phyloP scores from a whole-genome alignment of 2,113 vertebrate species.

The Numida meleagris region DNA sequence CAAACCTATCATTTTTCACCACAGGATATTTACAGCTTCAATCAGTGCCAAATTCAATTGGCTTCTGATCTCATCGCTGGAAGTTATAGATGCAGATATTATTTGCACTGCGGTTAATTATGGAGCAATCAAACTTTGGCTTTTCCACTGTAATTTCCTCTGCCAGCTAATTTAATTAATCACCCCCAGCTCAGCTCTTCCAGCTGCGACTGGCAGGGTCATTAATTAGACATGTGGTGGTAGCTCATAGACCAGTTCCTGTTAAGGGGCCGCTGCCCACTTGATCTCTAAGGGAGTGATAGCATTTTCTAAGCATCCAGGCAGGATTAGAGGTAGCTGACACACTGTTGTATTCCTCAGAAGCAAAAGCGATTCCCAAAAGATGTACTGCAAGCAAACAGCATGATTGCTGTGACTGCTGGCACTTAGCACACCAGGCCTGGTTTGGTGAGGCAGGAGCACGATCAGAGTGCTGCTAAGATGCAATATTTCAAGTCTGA shows the following conservation, averaged over 20 bases:
- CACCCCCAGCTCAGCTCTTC: slow-evolving; percentile 87
- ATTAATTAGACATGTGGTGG: slow-evolving; percentile 86
- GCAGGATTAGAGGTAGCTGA: slow-evolving; percentile 7
- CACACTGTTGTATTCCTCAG: neutral
- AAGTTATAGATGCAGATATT: slow-evolving; percentile 86
- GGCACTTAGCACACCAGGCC: neutral
- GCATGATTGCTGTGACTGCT: neutral
- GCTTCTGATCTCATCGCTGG: slow-evolving; percentile 82
- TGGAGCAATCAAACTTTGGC: slow-evolving; percentile 89
- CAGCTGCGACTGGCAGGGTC: slow-evolving; percentile 86
- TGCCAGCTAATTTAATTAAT: slow-evolving; percentile 92
- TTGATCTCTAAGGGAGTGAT: slow-evolving; percentile 68
- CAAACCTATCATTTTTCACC: slow-evolving; percentile 86
- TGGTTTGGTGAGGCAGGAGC: no score
- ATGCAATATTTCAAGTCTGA: neutral
- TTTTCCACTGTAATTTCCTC: slow-evolving; percentile 89
- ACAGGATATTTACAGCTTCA: slow-evolving; percentile 84
- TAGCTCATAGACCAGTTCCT: slow-evolving; percentile 78
- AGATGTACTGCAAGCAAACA: neutral
- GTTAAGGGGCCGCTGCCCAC: slow-evolving; percentile 76
- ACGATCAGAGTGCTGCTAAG: neutral
- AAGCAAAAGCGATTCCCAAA: neutral
- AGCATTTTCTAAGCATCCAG: slow-evolving; percentile 41
- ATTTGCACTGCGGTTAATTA: slow-evolving; percentile 88
- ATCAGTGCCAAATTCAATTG: slow-evolving; percentile 82